These are phyloP conservation scores for Sinocyclocheilus grahami DNA, from an alignment of 2,113 vertebrate genomes.

Conservation along the genomic window DNA sequence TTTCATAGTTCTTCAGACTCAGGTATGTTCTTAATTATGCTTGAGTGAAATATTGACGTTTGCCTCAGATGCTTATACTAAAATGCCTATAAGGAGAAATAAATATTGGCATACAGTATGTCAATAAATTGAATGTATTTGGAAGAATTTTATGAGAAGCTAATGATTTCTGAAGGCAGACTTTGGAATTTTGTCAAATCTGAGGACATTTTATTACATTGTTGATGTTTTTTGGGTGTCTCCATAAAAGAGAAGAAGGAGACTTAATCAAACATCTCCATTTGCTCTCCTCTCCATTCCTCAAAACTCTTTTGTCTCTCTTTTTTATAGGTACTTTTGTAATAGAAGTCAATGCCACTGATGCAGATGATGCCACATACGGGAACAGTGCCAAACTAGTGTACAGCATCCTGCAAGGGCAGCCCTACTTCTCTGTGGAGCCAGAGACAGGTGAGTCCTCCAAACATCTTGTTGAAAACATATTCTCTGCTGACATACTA, in stretches of 20 bases:
- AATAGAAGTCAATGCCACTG: conserved; percentile 61
- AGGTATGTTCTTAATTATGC: not conserved
- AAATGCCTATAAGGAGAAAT: not conserved
- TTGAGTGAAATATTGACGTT: not conserved
- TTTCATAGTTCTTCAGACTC: not conserved
- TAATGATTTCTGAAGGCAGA: not conserved
- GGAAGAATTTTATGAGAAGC: no score
- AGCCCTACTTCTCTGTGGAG: conserved; percentile 64
- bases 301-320: not conserved
- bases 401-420: conserved; percentile 63
- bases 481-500: conserved; percentile 3
- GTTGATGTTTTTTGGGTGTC: not conserved
- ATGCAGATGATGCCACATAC: conserved; percentile 61
- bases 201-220: not conserved
- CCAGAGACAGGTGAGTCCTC: conserved; percentile 58
- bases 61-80: not conserved
- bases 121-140: not conserved
- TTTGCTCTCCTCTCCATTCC: not conserved
- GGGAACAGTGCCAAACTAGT: conserved; percentile 64
- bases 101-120: not conserved
- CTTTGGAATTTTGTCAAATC: not conserved
- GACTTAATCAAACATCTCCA: not conserved
- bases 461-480: conserved; percentile 44
- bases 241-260: no score
- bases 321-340: conserved; percentile 57